These are phyloP conservation scores for Phoxinus phoxinus DNA, from an alignment of 2,113 vertebrate species.

Conservation along the genomic window DNA sequence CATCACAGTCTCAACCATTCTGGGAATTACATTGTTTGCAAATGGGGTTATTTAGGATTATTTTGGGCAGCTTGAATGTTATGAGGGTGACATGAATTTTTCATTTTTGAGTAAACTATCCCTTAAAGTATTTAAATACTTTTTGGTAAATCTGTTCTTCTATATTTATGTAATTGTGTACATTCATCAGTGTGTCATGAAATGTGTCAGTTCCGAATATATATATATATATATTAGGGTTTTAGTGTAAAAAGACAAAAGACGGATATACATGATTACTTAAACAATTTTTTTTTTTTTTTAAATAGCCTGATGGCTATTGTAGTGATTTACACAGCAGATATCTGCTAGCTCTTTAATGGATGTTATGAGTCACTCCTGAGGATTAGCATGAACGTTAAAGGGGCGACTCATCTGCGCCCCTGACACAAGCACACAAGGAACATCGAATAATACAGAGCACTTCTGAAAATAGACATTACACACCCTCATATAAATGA, in stretches of 20 bases:
- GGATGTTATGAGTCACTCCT: constrained; percentile 23
- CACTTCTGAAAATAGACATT: constrained; percentile 42
- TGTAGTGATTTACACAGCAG: constrained; percentile 31
- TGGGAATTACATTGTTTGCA: constrained; percentile 67
- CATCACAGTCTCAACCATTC: constrained; percentile 34
- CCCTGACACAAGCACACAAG: constrained; percentile 17
- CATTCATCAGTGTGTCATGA: background rate
- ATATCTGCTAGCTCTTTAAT: background rate
- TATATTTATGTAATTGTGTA: background rate
- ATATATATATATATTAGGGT: background rate
- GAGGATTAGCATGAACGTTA: constrained; percentile 15
- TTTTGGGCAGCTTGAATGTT: background rate
- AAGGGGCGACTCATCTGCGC: constrained; percentile 34
- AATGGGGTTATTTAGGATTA: constrained; percentile 62
- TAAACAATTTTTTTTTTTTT: no score
- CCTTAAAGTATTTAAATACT: background rate
- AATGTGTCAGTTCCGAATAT: background rate
- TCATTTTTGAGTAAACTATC: background rate
- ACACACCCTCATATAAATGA: constrained; percentile 64
- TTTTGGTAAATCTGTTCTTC: background rate
- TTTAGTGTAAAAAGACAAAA: background rate
- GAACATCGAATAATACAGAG: background rate
- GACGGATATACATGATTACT: no score
- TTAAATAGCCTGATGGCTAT: background rate
- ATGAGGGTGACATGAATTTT: background rate